These are phyloP conservation scores for Aegotheles bennettii DNA, from an alignment of 2,113 vertebrate genomes.

Conservation along the genomic window DNA sequence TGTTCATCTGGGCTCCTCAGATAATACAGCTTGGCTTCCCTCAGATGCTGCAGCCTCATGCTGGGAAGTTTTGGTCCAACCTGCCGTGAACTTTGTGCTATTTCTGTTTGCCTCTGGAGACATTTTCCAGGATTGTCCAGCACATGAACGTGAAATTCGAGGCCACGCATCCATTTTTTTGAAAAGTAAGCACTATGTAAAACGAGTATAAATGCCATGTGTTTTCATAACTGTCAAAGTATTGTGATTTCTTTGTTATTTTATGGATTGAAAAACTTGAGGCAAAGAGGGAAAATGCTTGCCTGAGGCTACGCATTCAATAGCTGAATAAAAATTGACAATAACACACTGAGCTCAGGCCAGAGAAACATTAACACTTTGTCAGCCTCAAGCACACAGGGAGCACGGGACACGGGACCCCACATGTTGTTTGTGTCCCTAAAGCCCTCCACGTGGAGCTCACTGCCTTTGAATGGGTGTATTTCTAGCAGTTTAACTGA, in stretches of 20 bases:
- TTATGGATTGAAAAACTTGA: not conserved
- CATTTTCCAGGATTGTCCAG: not conserved
- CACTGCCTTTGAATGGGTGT: accelerated
- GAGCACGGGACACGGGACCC: accelerated
- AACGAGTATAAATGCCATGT: not conserved
- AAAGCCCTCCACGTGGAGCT: not conserved
- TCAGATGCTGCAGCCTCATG: not conserved
- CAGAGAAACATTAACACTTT: not conserved
- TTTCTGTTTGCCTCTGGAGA: not conserved
- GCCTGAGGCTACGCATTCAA: not conserved
- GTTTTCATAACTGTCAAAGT: not conserved
- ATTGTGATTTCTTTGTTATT: not conserved
- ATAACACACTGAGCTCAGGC: not conserved
- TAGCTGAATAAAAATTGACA: not conserved
- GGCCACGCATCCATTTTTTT: not conserved
- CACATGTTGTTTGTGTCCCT: accelerated
- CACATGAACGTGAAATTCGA: not conserved
- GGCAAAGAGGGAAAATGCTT: not conserved
- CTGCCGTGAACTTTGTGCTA: not conserved
- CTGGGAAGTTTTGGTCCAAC: not conserved
- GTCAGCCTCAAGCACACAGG: not conserved
- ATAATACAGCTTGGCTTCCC: not conserved
- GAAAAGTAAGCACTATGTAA: not conserved
- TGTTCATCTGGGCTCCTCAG: not conserved
- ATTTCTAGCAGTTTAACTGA: not conserved